phyloP scores from a whole-genome alignment of 2,797 vertebrate genomes.

The Siniperca scherzeri region DNA sequence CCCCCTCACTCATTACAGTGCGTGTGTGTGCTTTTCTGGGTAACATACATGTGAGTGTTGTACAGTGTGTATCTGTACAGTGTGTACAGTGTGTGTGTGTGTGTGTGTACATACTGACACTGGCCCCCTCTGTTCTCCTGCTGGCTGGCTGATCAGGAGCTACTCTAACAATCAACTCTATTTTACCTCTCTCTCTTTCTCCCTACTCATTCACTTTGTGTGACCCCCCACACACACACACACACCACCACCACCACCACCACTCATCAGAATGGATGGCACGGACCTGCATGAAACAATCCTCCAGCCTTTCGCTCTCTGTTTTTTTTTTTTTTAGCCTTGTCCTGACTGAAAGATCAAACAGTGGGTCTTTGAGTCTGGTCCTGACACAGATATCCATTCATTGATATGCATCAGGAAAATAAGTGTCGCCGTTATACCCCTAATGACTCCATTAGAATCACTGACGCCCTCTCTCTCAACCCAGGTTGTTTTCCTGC shows the following conservation, averaged over 20 bases:
- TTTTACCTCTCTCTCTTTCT: conserved; percentile 57
- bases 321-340: conserved; percentile 8
- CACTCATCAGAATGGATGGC: conserved; percentile 46
- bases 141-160: conserved; percentile 61
- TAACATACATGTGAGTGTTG: conserved; percentile 48
- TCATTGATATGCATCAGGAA: conserved; percentile 79
- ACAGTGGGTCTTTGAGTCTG: conserved; percentile 71
- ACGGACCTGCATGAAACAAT: conserved; percentile 51
- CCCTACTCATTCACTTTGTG: conserved; percentile 54
- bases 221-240: background rate
- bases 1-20: conserved; percentile 64
- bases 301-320: conserved; percentile 34
- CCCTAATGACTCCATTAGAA: conserved; percentile 59
- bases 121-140: conserved; percentile 68
- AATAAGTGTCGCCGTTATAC: conserved; percentile 68
- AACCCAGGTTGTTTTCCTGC: background rate
- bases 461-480: conserved; percentile 54
- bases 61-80: conserved; percentile 31
- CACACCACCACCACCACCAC: conserved; percentile 3
- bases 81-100: conserved; percentile 47
- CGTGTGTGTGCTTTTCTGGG: conserved; percentile 31
- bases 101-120: conserved; percentile 63
- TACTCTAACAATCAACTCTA: conserved; percentile 67
- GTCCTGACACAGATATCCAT: conserved; percentile 71
- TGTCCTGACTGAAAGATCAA: conserved; percentile 33